Evolutionary conservation across 2,113 vertebrate species (phyloP), one percentile per base, ranked within the genome.

Genomic region (Hemichromis elongatus): DNA sequence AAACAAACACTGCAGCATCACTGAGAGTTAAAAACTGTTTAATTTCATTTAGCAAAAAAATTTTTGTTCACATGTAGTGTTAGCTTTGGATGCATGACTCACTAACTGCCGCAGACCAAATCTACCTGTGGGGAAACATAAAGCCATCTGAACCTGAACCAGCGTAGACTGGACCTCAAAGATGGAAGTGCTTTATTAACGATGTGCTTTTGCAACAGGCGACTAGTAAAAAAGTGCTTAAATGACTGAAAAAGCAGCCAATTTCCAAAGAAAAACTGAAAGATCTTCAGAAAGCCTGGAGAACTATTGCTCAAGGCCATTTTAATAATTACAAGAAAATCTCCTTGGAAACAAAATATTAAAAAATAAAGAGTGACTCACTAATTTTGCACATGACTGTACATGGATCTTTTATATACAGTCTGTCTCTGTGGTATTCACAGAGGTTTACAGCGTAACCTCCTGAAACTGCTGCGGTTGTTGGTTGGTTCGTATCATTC

Each of bases 341-440:
- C 37, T 45, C 37, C 12, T 68, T 68, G 37, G 63, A 68, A 68
- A 42, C 63, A 68, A 68, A 68, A 42, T 42, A 45, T 68, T 16
- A 26, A 42, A 42, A 68, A 68, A 68, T 68, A 42, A 40, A 42
- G n/a, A 16, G 5, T 68, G 63, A 42, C 37, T 68, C 63, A 16
- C 5, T 6, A 68, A 42, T 1, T 9, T 68, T 42, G 7, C 63
- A 42, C n/a, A 68, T 42, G 37, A 42, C 37, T 0, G 11, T 24
- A 66, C 61, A 66, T 66, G 33, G 35, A 66, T 66, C 61, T 70
- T 70, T 45, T 70, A 45, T 70, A 70, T 26, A 70, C 66, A 70
- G 40, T 70, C 40, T 45, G 37, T 70, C 45, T 70, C 37, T 40
- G 35, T 40, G 33, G 35, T 66, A 21, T 1, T 40, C 63, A 2